phyloP scores from a whole-genome alignment of 1,140 invertebrate species.

The Bilobella aurantiaca region DNA sequence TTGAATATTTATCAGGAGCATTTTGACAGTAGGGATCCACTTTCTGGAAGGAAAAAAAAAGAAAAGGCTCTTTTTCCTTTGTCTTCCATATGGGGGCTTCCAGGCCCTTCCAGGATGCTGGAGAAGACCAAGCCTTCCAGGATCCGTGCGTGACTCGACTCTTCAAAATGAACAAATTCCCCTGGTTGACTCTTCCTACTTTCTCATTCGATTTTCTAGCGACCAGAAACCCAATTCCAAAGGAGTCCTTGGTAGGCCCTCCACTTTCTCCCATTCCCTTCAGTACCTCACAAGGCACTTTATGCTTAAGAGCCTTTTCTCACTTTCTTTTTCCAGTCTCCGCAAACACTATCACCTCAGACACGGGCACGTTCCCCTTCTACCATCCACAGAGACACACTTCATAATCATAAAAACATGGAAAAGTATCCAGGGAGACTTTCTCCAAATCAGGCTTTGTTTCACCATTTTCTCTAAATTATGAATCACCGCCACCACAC shows the following conservation, averaged over 20 bases:
- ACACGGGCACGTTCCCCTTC: neutral
- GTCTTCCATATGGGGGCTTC: slow-evolving; percentile 3
- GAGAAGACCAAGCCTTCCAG: neutral
- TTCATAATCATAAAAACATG: slow-evolving; percentile 7
- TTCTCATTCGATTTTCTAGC: slow-evolving; percentile 32
- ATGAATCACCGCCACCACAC: neutral
- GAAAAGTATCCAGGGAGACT: neutral
- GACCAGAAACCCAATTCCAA: slow-evolving; percentile 7
- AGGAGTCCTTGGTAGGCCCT: too few species aligned
- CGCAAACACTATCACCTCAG: neutral
- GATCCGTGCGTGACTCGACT: slow-evolving; percentile 28
- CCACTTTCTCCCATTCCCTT: neutral
- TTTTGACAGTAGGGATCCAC: slow-evolving; percentile 17
- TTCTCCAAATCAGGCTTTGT: neutral
- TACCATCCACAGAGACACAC: neutral
- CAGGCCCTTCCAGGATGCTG: neutral
- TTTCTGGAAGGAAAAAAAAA: neutral
- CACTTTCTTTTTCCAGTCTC: slow-evolving; percentile 1
- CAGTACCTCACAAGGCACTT: too few species aligned
- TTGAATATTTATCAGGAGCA: slow-evolving; percentile 31
- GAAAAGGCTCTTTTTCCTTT: neutral
- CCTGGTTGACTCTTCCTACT: slow-evolving; percentile 26
- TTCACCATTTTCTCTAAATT: neutral
- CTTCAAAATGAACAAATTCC: slow-evolving; percentile 26
- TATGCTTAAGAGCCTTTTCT: too few species aligned